Conservation (phyloP, 2,888 invertebrate species). For the Harpagoxenus sublaevis region DNA sequence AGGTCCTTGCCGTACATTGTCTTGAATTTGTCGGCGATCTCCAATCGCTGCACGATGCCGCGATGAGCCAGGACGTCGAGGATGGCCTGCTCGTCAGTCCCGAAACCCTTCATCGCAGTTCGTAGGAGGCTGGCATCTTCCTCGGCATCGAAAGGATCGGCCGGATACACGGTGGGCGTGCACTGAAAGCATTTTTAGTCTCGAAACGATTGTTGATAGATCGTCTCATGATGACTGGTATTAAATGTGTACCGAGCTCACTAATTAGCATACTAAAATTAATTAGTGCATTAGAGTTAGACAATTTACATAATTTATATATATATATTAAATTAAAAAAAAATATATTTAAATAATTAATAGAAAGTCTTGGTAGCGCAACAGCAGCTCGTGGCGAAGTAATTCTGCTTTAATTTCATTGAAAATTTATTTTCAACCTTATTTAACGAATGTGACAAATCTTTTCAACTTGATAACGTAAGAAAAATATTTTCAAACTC, state of each 20-base stretch:
- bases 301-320: neutral
- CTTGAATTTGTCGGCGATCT: conserved; percentile 94
- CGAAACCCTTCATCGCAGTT: conserved; percentile 97
- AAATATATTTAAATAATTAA: neutral
- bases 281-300: neutral
- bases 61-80: conserved; percentile 94
- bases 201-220: neutral
- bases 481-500: neutral
- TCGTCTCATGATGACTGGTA: neutral
- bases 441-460: neutral
- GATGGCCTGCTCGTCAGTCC: conserved; percentile 96
- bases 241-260: neutral
- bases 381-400: neutral
- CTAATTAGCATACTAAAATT: neutral
- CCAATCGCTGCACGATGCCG: conserved; percentile 94
- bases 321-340: too few species aligned
- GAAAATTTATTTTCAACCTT: neutral
- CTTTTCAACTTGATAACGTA: neutral
- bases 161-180: conserved; percentile 92
- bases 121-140: conserved; percentile 93
- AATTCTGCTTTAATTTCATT: neutral
- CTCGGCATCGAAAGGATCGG: conserved; percentile 92
- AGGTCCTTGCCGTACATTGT: conserved; percentile 95
- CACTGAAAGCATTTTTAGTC: conserved; percentile 86
- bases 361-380: neutral